These are phyloP conservation scores for Morone chrysops DNA, from an alignment of 2,113 vertebrate species.

Conservation along the genomic window DNA sequence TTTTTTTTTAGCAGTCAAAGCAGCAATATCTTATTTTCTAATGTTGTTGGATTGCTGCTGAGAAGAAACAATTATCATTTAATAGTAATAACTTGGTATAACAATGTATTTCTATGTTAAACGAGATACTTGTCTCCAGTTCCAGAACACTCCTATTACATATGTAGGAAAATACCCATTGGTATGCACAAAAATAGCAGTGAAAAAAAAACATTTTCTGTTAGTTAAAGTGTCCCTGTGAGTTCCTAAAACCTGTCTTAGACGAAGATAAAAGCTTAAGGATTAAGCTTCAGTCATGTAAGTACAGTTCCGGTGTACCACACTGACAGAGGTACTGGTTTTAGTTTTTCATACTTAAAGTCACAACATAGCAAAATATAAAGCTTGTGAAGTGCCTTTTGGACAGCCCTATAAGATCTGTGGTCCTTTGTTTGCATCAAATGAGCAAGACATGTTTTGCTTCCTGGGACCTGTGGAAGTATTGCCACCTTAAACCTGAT, in stretches of 20 bases:
- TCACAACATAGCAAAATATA: slow-evolving; percentile 15
- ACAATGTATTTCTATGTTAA: too few relatives aligned
- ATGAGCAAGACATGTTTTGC: slow-evolving; percentile 46
- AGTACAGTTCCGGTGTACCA: not conserved
- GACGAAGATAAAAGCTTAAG: not conserved
- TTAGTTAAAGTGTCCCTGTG: not conserved
- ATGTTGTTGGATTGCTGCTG: not conserved
- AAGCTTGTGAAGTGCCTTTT: not conserved
- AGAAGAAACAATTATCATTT: not conserved
- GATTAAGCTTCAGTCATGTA: not conserved
- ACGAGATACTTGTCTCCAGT: too few relatives aligned
- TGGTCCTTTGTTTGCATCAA: slow-evolving; percentile 49
- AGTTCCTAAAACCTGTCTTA: not conserved
- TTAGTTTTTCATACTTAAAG: not conserved
- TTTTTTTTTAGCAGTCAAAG: too few relatives aligned
- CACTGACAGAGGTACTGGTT: not conserved
- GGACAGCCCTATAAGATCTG: not conserved
- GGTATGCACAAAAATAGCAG: too few relatives aligned
- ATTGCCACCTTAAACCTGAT: slow-evolving; percentile 46
- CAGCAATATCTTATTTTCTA: not conserved
- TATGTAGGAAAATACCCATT: not conserved
- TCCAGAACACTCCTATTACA: not conserved
- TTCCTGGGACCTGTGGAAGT: slow-evolving; percentile 26
- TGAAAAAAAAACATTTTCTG: not conserved
- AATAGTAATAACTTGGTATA: not conserved